Base-by-base conservation (phyloP, 1,140 invertebrate species). In the Bombus confusus region DNA sequence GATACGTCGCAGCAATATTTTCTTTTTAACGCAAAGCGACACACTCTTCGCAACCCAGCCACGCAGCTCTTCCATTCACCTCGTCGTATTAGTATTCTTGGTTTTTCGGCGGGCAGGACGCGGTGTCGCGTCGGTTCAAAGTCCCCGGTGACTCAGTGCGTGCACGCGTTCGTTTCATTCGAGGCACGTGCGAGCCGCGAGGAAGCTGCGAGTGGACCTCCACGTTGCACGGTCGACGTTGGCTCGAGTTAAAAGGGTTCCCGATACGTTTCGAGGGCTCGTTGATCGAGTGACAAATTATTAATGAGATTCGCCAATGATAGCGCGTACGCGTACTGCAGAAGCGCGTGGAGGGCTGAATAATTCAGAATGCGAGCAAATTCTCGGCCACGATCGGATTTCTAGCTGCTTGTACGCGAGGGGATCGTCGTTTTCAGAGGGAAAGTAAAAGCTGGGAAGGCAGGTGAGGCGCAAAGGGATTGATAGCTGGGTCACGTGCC, bases 401-500 rank as follows among this genome's bases (percentile, higher is more conserved):
- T 73, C 43, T 37, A 31, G 76, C 71, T 12, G 15, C n/a, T 34
- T 22, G 64, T 37, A 22, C 10, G 3, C 12, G 13, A 12, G 31
- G 41, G 34, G 37, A 12, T 37, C 6, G 28, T 10, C 22, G 25
- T 10, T 9, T 41, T 8, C 37, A 57, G 59, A 69, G 85, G 80
- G 74, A 83, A 83, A 72, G 80, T 37, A 73, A n/a, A 52, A 68
- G 68, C 84, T 62, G 74, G 69, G 75, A 74, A 78, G 68, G 34
- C 59, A 78, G 72, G 75, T 62, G 66, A 69, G 41, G 52, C 68
- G 83, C 47, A 37, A 75, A 57, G 69, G 88, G 85, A 90, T 87
- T 83, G 87, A 90, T 87, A 84, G 87, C 68, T 87, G 28, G 78
- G 88, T 90, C 88, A 90, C 88, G 88, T 89, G 88, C 80, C 85